Base-by-base conservation (phyloP, 1,140 invertebrate genomes). In the Drosophila mauritiana region DNA sequence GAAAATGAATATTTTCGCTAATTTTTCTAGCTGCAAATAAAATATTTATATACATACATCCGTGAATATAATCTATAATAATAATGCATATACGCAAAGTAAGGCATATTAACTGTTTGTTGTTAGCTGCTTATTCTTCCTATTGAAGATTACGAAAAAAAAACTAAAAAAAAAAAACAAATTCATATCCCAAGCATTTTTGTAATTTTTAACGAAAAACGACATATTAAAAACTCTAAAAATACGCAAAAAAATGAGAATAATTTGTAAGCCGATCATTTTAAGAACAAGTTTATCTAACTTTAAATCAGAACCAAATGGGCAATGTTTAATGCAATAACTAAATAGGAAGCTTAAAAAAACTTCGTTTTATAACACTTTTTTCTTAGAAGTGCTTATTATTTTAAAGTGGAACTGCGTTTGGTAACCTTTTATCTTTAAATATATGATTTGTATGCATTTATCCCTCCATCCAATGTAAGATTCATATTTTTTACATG, bases 61-160 rank as follows among this genome's bases (percentile, higher is more conserved):
- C 59, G 57, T 74, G 78, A 49, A 62, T 62, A 64, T 70, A 80
- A 73, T 52, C 51, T 52, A 65, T 69, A 72, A 69, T 58, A 54
- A 61, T 63, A 73, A 63, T 67, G 56, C 53, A 52, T 68, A 78
- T 70, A 62, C 53, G 59, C 31, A 52, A 43, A 59, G 59, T 48
- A 84, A 64, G 57, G 57, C 74, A 59, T 80, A 78, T 72, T 85
- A 85, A 85, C 82, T 85, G 82, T 85, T 84, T 89, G 83, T 89
- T 89, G 84, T 89, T 89, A 89, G 84, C 84, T 84, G 84, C 84
- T 89, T 89, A 77, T 77, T 89, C 83, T 88, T 88, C 83, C 83
- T 88, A 88, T 89, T 88, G 83, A 88, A 88, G 83, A 88, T 73
- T 83, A 73, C 58, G 54, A 70, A 86, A 74, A 37, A 64, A 37